These are phyloP conservation scores for Oscheius myriophilus DNA, from an alignment of 2,888 invertebrate genomes.

Conservation along the genomic window DNA sequence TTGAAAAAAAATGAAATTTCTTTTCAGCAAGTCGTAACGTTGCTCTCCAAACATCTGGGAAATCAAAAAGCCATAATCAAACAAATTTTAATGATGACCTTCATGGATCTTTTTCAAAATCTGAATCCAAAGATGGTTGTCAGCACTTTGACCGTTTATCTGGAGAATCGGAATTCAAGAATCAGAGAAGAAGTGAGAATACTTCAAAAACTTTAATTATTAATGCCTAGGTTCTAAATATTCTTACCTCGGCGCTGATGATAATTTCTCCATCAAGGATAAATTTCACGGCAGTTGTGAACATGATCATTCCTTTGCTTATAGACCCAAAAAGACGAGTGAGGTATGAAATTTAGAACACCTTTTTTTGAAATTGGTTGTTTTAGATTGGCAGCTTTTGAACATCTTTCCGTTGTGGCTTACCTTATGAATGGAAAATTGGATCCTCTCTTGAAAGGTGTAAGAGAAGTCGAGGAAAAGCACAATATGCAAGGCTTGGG, in stretches of 20 bases:
- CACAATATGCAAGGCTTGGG: constrained; percentile 73
- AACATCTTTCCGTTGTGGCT: constrained; percentile 82
- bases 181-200: constrained; percentile 78
- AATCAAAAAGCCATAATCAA: constrained; percentile 75
- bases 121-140: constrained; percentile 74
- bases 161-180: constrained; percentile 74
- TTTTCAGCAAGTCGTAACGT: constrained; percentile 71
- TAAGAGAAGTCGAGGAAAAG: constrained; percentile 72
- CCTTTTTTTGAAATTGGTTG: not conserved
- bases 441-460: constrained; percentile 76
- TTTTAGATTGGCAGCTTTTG: constrained; percentile 78
- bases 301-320: constrained; percentile 73
- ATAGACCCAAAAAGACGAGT: constrained; percentile 80
- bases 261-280: constrained; percentile 84
- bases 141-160: constrained; percentile 74
- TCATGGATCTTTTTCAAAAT: constrained; percentile 74
- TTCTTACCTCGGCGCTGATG: constrained; percentile 81
- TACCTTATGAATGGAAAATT: constrained; percentile 78
- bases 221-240: constrained; percentile 76
- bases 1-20: not conserved
- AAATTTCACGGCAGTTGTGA: constrained; percentile 74
- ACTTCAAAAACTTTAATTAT: constrained; percentile 1
- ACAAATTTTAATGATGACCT: constrained; percentile 73
- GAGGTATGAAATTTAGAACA: constrained; percentile 70
- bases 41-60: constrained; percentile 73